Base-by-base conservation (phyloP, 2,888 invertebrate species). In the Liposcelis brunnea region DNA sequence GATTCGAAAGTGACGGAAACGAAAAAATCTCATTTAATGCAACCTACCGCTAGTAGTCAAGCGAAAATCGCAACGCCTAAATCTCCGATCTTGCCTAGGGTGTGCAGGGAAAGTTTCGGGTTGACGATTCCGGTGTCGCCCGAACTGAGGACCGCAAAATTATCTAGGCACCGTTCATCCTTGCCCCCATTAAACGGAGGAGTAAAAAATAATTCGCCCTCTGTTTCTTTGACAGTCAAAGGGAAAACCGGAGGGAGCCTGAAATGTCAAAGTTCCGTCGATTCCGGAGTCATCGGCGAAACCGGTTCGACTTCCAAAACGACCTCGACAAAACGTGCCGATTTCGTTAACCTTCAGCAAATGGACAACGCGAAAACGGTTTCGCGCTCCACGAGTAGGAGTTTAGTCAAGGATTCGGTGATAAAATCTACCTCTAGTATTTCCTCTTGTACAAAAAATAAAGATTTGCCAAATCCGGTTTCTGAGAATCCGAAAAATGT, bases 171-270 rank as follows among this genome's bases (percentile, higher is more conserved):
- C 19, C 40, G 12, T 21, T 21, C 12, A 40, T 12, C 19, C 7
- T 35, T 14, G 10, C 14, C 14, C 7, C 15, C 35, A 10, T 16
- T 10, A 5, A 14, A 32, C 32, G 10, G 10, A 12, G 15, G 8
- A 14, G n/a, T 14, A 6, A 12, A 19, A n/a, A 40, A n/a, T 40
- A 40, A 18, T 12, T 16, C 40, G 8, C 8, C 12, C 7, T 6
- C 19, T 19, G 26, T 37, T 48, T 45, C 47, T 19, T 44, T 47
- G 16, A 33, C 47, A 48, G 48, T 40, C 34, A 43, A 45, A 43
- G 46, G 35, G 46, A 48, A 45, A 45, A 51, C 49, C 49, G 44
- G 49, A 50, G 47, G 46, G 42, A 45, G 51, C 51, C 37, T 51
- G 44, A 49, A 47, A 36, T 46, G 44, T 38, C 51, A 49, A 43